phyloP scores from a whole-genome alignment of 1,140 invertebrate species.

The Platyscapa corneri region DNA sequence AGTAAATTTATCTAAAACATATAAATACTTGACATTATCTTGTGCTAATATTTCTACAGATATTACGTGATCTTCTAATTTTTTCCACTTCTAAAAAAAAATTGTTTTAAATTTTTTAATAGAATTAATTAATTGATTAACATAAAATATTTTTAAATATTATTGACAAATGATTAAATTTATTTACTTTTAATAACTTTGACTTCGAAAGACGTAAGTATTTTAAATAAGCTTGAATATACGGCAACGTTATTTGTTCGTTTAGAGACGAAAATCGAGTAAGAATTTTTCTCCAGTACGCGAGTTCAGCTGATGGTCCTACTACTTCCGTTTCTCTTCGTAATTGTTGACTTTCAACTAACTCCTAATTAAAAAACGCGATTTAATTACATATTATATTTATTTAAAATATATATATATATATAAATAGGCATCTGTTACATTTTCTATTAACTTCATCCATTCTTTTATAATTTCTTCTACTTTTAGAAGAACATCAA shows the following conservation, averaged over 20 bases:
- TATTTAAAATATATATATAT: neutral
- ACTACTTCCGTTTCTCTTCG: slow-evolving; percentile 86
- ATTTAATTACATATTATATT: neutral
- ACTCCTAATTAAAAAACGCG: slow-evolving; percentile 68
- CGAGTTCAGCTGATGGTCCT: slow-evolving; percentile 86
- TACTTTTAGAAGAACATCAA: slow-evolving; percentile 73
- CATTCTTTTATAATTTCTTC: slow-evolving; percentile 78
- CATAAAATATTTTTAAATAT: neutral
- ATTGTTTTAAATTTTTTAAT: neutral
- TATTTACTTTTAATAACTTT: slow-evolving; percentile 80
- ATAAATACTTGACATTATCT: slow-evolving; percentile 92
- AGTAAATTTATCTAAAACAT: slow-evolving; percentile 89
- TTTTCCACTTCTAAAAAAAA: slow-evolving; percentile 82
- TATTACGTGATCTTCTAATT: slow-evolving; percentile 82
- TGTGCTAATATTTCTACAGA: slow-evolving; percentile 86
- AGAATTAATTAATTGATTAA: too few relatives aligned
- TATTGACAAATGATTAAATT: too few relatives aligned
- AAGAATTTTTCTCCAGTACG: slow-evolving; percentile 87
- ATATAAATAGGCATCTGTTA: slow-evolving; percentile 56
- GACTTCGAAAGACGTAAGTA: slow-evolving; percentile 81
- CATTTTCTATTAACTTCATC: slow-evolving; percentile 80
- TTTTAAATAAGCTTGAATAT: slow-evolving; percentile 79
- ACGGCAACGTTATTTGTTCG: slow-evolving; percentile 82
- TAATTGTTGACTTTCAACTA: slow-evolving; percentile 83
- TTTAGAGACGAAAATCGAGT: slow-evolving; percentile 86